Evolutionary conservation across 2,113 vertebrate genomes (phyloP).

Genomic region (Carassius gibelio): DNA sequence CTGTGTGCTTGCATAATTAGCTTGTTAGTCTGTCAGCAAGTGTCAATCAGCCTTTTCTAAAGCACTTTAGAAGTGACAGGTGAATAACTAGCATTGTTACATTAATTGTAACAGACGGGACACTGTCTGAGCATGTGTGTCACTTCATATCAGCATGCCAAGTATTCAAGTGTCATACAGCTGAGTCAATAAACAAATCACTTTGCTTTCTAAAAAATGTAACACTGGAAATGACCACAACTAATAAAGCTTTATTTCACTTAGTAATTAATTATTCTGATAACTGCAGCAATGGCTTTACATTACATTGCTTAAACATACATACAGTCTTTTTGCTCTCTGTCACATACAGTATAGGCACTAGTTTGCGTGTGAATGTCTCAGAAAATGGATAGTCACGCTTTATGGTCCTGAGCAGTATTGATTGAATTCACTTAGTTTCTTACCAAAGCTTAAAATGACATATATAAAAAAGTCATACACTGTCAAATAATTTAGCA

Average conservation of each 20-base stretch:
- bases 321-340: not conserved
- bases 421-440: not conserved
- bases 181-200: not conserved
- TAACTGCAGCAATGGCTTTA: not conserved
- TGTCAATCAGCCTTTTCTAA: conserved; percentile 13
- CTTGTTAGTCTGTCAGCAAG: not conserved
- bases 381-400: not conserved
- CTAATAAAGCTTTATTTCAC: conserved; percentile 30
- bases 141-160: not conserved
- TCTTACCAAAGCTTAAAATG: not conserved
- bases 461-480: not conserved
- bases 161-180: not conserved
- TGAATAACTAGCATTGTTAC: not conserved
- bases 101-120: not conserved
- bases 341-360: not conserved
- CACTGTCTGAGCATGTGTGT: not conserved
- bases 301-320: not conserved
- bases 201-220: conserved; percentile 34
- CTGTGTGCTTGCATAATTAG: not conserved
- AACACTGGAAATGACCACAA: not conserved
- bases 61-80: not conserved
- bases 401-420: not conserved
- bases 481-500: not conserved
- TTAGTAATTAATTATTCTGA: not conserved
- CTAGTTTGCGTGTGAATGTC: not conserved